Conservation (phyloP, 2,797 vertebrate species). For the Alauda arvensis region DNA sequence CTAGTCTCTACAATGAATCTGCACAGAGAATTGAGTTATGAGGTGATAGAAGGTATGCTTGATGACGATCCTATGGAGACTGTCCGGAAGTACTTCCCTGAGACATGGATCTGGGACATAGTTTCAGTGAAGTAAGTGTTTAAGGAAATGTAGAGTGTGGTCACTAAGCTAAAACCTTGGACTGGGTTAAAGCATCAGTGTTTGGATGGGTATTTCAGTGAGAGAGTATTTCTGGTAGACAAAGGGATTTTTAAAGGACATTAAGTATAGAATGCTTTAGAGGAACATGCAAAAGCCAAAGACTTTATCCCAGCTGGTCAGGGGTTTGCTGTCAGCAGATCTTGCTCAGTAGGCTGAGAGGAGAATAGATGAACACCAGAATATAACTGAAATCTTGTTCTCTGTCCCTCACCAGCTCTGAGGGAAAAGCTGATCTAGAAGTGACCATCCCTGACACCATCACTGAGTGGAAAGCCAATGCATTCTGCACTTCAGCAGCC, state of each 20-base stretch:
- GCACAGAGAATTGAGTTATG: neutral
- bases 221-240: neutral
- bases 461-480: slow-evolving; percentile 72
- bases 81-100: slow-evolving; percentile 68
- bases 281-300: neutral
- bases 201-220: neutral
- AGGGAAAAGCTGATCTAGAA: slow-evolving; percentile 39
- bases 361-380: neutral
- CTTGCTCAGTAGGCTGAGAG: neutral
- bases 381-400: neutral
- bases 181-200: neutral
- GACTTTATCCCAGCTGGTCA: neutral
- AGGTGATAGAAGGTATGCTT: neutral
- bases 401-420: neutral
- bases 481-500: slow-evolving; percentile 63
- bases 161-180: neutral
- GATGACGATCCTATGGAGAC: neutral
- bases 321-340: neutral
- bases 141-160: neutral
- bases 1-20: neutral
- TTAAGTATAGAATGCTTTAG: neutral
- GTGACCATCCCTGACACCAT: slow-evolving; percentile 73
- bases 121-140: slow-evolving; percentile 56
- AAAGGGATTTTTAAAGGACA: neutral
- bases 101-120: slow-evolving; percentile 74